Conservation (phyloP, 2,797 vertebrate genomes). For the Odontamblyopus rebecca region DNA sequence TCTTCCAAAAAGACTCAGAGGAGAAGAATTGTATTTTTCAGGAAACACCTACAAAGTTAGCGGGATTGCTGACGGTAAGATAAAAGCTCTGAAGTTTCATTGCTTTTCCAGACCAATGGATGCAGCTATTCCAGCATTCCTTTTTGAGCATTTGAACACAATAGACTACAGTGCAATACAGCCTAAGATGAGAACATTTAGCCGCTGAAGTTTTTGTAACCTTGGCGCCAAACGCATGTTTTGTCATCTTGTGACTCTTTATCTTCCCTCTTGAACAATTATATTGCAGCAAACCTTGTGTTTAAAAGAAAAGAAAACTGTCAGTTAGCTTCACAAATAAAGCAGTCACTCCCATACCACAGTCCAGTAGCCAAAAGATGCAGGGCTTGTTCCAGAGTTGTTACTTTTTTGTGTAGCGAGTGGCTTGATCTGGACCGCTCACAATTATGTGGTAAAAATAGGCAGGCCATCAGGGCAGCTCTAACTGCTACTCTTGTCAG, state of each 20-base stretch:
- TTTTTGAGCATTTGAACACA: constrained; percentile 42
- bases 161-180: constrained; percentile 59
- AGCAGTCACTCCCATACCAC: constrained; percentile 77
- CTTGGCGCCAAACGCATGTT: constrained; percentile 70
- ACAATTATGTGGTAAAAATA: constrained; percentile 81
- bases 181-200: constrained; percentile 58
- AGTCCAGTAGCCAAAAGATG: constrained; percentile 76
- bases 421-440: constrained; percentile 73
- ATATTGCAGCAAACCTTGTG: constrained; percentile 74
- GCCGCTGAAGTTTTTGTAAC: constrained; percentile 45
- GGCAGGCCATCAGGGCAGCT: constrained; percentile 61
- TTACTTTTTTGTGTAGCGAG: constrained; percentile 73
- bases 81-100: constrained; percentile 59
- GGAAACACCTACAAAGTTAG: constrained; percentile 92
- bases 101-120: constrained; percentile 46
- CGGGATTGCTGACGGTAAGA: constrained; percentile 91
- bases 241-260: constrained; percentile 64
- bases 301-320: constrained; percentile 79
- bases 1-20: constrained; percentile 89
- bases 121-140: constrained; percentile 53
- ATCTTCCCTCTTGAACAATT: constrained; percentile 69
- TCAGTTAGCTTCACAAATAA: constrained; percentile 80
- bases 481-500: constrained; percentile 70
- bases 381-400: constrained; percentile 73
- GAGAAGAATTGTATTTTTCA: constrained; percentile 90